Evolutionary conservation across 2,797 vertebrate genomes (phyloP), one percentile per base, ranked within the genome.

Genomic region (Diplodus puntazzo): DNA sequence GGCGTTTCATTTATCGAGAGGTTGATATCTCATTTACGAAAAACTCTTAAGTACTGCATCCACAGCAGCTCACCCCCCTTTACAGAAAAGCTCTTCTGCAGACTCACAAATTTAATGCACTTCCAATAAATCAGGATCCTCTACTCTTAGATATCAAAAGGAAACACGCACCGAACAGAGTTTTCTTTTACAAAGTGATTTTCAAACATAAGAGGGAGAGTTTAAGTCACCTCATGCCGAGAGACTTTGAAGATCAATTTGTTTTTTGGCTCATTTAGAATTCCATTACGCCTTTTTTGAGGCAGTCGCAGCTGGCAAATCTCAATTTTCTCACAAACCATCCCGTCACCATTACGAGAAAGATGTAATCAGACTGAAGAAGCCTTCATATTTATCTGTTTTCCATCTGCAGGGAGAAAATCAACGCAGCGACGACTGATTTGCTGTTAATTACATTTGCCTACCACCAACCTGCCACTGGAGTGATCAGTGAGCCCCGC

Each of bases 341-440:
- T 23, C 25, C 21, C 16, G 20, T 18, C 23, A 45, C 62, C 54
- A 17, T 67, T 49, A 70, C 1, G 0, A 43, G 10, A 57, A 49
- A 69, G 52, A 85, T 42, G 46, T 27, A 66, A 82, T 78, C 75
- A 73, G 30, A 75, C 48, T 60, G 5, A n/a, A 73, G 25, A 73
- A 71, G 43, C 50, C 14, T 67, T 61, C 30, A 3, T 53, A 45
- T 75, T 68, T 75, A 74, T 76, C 55, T n/a, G 34, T 34, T 71
- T 48, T 65, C 46, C 58, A 69, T 80, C 59, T 21, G 18, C 5
- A 50, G 46, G 14, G 39, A 21, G 39, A 5, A 45, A 34, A 46
- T 17, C 21, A 12, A n/a, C 1, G 1, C 17, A 34, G 39, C 63
- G 10, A 46, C 5, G 46, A 54, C 2, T 65, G 63, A 85, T 66